These are phyloP conservation scores for Microplitis mediator DNA, from an alignment of 1,140 invertebrate species.

Conservation along the genomic window DNA sequence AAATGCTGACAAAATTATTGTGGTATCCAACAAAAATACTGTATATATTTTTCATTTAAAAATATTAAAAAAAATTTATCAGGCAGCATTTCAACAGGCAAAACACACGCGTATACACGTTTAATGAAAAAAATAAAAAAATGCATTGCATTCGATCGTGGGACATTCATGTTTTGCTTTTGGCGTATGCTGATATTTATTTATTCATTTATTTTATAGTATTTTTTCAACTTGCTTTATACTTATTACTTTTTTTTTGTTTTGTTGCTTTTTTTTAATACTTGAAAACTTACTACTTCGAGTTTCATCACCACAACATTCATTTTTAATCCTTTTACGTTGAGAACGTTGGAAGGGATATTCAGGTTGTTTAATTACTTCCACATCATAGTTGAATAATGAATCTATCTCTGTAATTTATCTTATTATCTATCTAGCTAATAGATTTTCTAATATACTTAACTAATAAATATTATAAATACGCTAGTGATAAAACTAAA, in stretches of 20 bases:
- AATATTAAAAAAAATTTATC: not conserved
- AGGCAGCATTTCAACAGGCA: conserved; percentile 36
- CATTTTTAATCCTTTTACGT: conserved; percentile 62
- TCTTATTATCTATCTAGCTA: conserved; percentile 20
- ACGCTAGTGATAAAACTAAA: not conserved
- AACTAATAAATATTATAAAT: not conserved
- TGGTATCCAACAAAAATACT: too few relatives aligned
- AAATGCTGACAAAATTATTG: not conserved
- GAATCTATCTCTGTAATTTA: conserved; percentile 54
- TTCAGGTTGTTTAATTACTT: conserved; percentile 50
- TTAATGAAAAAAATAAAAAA: conserved; percentile 3
- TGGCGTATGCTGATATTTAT: not conserved
- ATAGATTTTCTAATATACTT: not conserved
- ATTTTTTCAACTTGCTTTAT: not conserved
- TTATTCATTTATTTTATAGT: conserved; percentile 1
- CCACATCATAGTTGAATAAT: conserved; percentile 52
- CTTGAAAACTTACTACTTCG: conserved; percentile 58
- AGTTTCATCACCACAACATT: conserved; percentile 59
- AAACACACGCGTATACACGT: conserved; percentile 36
- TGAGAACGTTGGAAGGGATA: conserved; percentile 51
- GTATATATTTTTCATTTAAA: not conserved
- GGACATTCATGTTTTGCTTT: too few relatives aligned
- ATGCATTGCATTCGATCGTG: conserved; percentile 18
- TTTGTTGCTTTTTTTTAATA: conserved; percentile 30
- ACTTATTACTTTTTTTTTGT: conserved; percentile 31